Evolutionary conservation across 2,797 vertebrate genomes (phyloP), one percentile per base, ranked within the genome.

Genomic region (Takifugu rubripes): DNA sequence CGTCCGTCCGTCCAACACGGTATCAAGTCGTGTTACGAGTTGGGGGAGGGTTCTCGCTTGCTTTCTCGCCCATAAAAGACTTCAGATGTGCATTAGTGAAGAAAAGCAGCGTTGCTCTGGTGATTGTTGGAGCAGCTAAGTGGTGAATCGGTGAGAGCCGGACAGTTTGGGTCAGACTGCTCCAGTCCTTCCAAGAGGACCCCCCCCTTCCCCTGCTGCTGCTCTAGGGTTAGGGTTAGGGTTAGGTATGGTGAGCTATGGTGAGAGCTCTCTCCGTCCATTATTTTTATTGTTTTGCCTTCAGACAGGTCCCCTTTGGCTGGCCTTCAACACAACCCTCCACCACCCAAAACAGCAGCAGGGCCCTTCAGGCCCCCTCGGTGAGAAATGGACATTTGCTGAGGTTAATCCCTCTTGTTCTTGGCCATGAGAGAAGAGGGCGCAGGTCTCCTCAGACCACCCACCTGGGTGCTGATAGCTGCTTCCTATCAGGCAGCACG

Each of bases 131-230:
- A 71, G 78, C 72, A 68, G 49, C 82, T 58, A 74, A 67, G 72
- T 42, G 6, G 44, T 17, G 75, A 75, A 72, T 59, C 77, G 76
- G 74, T 70, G 80, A 61, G 66, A 78, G 63, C 72, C 73, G 72
- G 64, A 59, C 58, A 79, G 81, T 85, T 83, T 82, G 74, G 59
- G 80, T 89, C 82, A 85, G 87, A 87, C 85, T 82, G 81, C 64
- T 73, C 74, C 82, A 81, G 82, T 86, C 77, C 72, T 58, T 52
- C 45, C 21, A 21, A 21, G 21, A 21, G 21, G 21, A 21, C 17
- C 17, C 17, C 17, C 17, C 17, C 17, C 56, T 25, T 25, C 56
- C 74, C 59, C 64, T 56, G 14, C 52, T 12, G 62, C 64, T 45
- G 66, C 56, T 56, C 64, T 56, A 21, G 21, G 21, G 21, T n/a